Evolutionary conservation across 2,888 invertebrate species (phyloP).

Genomic region (Stenichneumon culpator): DNA sequence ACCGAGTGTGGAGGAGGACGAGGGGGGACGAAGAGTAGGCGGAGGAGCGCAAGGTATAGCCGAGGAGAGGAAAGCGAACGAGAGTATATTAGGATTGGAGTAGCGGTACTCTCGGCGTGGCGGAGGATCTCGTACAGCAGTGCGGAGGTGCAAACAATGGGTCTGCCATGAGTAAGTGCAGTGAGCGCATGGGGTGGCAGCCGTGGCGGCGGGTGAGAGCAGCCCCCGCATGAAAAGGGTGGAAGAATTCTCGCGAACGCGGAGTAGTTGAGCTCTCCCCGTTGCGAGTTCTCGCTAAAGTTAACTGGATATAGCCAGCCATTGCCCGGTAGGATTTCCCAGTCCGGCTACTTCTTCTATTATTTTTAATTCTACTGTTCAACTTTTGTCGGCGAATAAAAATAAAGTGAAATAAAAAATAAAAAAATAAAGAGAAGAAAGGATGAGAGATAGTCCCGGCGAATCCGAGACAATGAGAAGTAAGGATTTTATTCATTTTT

Average conservation of each 20-base stretch:
- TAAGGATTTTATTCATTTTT: conserved; percentile 2
- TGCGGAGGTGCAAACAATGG: conserved; percentile 48
- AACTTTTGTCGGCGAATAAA: conserved; percentile 16
- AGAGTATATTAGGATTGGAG: conserved; percentile 39
- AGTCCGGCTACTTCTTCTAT: conserved; percentile 25
- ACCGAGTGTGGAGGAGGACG: not conserved
- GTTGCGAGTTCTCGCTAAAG: conserved; percentile 24
- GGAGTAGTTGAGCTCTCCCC: not conserved
- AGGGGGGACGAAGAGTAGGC: not conserved
- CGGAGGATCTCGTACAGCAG: conserved; percentile 44
- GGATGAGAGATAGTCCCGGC: not conserved
- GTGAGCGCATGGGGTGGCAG: conserved; percentile 27
- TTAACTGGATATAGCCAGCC: conserved; percentile 37
- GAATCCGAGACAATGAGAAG: conserved; percentile 12
- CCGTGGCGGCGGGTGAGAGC: conserved; percentile 12
- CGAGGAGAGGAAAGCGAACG: conserved; percentile 17
- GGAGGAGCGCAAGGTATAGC: not conserved
- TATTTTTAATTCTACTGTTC: conserved; percentile 44
- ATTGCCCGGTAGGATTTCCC: conserved; percentile 35
- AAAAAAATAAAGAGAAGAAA: not conserved
- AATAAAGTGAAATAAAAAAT: not conserved
- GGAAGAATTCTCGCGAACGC: conserved; percentile 45
- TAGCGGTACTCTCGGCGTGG: conserved; percentile 37
- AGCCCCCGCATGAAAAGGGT: conserved; percentile 46
- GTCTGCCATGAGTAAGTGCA: conserved; percentile 46